phyloP scores from a whole-genome alignment of 1,140 invertebrate genomes.

The Limonius californicus region DNA sequence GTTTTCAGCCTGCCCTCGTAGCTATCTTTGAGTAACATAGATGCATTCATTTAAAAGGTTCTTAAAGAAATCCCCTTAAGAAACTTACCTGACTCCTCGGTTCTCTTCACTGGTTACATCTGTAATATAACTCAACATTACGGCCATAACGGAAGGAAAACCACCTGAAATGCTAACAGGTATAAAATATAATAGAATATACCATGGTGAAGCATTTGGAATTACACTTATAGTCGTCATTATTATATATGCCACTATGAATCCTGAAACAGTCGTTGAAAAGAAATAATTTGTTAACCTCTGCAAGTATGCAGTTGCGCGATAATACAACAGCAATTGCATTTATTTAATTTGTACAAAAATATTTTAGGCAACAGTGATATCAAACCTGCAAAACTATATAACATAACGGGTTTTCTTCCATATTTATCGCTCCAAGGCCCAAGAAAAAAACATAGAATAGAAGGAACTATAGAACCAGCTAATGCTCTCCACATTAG shows the following conservation, averaged over 20 bases:
- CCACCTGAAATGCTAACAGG: conserved; percentile 32
- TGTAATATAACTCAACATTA: conserved; percentile 17
- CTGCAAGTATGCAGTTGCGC: no score
- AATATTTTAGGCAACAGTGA: no score
- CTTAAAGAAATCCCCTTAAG: background rate
- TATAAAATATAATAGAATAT: conserved; percentile 23
- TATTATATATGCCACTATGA: background rate
- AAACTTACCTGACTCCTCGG: conserved; percentile 28
- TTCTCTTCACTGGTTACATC: conserved; percentile 25
- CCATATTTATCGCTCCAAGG: conserved; percentile 70
- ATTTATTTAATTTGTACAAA: no score
- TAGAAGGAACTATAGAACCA: conserved; percentile 58
- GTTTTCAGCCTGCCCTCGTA: no score
- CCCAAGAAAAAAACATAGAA: conserved; percentile 62
- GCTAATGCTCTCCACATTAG: conserved; percentile 55
- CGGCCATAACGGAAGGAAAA: conserved; percentile 28
- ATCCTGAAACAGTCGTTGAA: background rate
- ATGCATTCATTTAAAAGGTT: background rate
- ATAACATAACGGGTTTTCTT: conserved; percentile 61
- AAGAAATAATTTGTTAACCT: background rate
- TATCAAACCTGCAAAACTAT: conserved; percentile 51
- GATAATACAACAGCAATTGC: no score
- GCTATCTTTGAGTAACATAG: no score
- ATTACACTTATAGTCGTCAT: background rate
- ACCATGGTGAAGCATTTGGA: conserved; percentile 36